Evolutionary conservation across 2,113 vertebrate species (phyloP).

Genomic region (Apodemus speciosus): DNA sequence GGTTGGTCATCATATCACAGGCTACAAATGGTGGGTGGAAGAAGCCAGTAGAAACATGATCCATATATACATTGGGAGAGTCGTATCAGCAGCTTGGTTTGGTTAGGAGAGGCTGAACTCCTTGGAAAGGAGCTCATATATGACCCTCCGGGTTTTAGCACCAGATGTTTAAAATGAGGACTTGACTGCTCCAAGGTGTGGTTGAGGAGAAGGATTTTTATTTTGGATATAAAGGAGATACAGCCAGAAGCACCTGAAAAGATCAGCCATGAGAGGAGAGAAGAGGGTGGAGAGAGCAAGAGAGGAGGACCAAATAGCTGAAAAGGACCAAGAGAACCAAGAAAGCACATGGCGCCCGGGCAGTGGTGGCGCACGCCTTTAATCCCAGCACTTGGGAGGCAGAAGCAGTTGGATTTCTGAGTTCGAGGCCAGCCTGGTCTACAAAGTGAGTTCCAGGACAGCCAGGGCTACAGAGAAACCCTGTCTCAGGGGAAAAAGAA

Average conservation of each 20-base stretch:
- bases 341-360: background rate
- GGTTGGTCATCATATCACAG: conserved; percentile 27
- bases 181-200: background rate
- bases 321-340: background rate
- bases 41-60: background rate
- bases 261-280: background rate
- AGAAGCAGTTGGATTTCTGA: too few species aligned
- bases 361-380: too few species aligned
- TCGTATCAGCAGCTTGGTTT: background rate
- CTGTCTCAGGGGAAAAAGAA: too few species aligned
- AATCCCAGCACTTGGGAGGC: too few species aligned
- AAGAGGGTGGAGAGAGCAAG: background rate
- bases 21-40: background rate
- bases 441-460: too few species aligned
- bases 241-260: background rate
- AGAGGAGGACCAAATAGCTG: background rate
- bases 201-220: background rate
- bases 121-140: background rate
- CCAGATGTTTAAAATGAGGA: background rate
- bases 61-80: background rate
- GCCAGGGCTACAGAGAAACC: too few species aligned
- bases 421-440: too few species aligned
- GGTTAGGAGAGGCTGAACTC: background rate
- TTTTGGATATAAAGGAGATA: background rate
- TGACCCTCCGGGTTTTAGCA: background rate